Evolutionary conservation across 2,888 invertebrate species (phyloP).

Genomic region (Pogonocherus hispidulus): DNA sequence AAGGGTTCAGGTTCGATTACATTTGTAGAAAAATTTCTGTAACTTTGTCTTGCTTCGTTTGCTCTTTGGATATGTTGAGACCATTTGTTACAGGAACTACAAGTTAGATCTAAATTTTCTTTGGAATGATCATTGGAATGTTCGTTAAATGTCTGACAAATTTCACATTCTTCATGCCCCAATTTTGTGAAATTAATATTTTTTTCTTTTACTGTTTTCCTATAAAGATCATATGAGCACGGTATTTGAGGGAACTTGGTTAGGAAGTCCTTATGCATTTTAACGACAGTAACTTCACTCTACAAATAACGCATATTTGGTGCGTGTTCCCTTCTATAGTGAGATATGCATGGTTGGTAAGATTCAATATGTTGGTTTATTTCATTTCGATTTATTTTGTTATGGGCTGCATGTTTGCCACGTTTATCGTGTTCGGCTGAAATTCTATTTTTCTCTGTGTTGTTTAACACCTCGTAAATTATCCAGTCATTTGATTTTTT

Average conservation of each 20-base stretch:
- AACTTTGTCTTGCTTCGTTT: constrained; percentile 20
- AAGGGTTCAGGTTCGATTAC: not conserved
- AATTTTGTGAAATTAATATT: constrained; percentile 31
- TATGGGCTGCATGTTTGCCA: constrained; percentile 1
- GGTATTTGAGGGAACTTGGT: constrained; percentile 8
- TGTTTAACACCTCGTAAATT: not conserved
- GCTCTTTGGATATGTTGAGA: constrained; percentile 12
- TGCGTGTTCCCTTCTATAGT: constrained; percentile 8
- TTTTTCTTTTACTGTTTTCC: constrained; percentile 19
- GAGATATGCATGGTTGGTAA: constrained; percentile 16
- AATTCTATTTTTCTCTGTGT: not conserved
- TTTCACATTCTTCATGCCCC: constrained; percentile 29
- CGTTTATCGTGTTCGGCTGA: not conserved
- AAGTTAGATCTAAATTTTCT: constrained; percentile 21
- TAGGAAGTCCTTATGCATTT: constrained; percentile 5
- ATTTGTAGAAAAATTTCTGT: constrained; percentile 12
- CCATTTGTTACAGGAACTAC: constrained; percentile 19
- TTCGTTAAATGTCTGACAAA: constrained; percentile 18
- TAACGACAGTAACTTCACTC: not conserved
- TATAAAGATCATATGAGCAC: constrained; percentile 10
- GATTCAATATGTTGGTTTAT: constrained; percentile 7
- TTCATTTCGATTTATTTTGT: constrained; percentile 4
- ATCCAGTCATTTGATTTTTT: not conserved
- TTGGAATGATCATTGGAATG: constrained; percentile 17
- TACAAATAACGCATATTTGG: constrained; percentile 13